Percentiles rank a stretch among this genome's conserved stretches.
Evolutionary conservation across 1,140 invertebrate species (phyloP).

Genomic region (Sycobia sp.): DNA sequence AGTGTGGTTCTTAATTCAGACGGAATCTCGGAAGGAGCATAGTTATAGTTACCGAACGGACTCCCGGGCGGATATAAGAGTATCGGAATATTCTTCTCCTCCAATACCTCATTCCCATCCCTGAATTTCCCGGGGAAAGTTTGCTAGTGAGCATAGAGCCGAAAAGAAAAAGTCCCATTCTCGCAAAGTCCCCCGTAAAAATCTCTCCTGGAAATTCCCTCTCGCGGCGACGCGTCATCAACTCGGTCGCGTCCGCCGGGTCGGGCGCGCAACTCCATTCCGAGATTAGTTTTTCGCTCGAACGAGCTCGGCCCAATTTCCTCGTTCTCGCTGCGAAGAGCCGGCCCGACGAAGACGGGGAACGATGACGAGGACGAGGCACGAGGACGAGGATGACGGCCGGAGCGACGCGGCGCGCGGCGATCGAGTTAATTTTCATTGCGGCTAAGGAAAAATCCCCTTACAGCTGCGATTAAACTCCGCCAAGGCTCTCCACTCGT

Average conservation of each 20-base stretch:
- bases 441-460: conserved; percentile 18
- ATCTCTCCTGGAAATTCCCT: conserved; percentile 4
- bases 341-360: background rate
- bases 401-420: no score
- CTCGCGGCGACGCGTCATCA: background rate
- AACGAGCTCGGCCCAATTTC: conserved; percentile 26
- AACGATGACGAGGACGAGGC: background rate
- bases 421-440: conserved; percentile 31
- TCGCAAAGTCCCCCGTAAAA: background rate
- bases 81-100: no score
- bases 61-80: no score
- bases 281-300: conserved; percentile 29
- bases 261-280: background rate
- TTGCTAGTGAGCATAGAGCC: no score
- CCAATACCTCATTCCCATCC: no score
- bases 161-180: background rate
- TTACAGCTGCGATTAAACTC: conserved; percentile 23
- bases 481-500: no score
- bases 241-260: background rate
- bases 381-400: background rate
- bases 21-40: no score
- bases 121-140: no score
- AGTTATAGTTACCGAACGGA: no score
- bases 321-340: conserved; percentile 1
- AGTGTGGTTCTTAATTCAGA: no score